phyloP scores from a whole-genome alignment of 37 sponge, comb jelly and placozoan species.

The Corticium candelabrum region DNA sequence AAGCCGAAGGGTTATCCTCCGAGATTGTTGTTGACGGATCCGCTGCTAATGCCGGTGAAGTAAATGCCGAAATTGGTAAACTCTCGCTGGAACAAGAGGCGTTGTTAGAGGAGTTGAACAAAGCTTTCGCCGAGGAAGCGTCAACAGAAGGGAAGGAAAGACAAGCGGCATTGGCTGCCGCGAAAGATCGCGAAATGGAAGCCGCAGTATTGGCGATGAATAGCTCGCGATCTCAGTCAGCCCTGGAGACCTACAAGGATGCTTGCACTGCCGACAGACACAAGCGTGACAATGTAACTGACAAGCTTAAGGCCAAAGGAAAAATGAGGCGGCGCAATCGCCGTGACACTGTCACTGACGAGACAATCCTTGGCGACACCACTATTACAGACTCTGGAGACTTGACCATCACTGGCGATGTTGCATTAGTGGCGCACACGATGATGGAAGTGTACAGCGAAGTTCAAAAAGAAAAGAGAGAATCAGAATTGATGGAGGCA shows the following conservation, averaged over 20 bases:
- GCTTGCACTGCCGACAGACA: neutral
- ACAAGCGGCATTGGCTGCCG: neutral
- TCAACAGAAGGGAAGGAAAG: neutral
- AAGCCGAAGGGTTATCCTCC: neutral
- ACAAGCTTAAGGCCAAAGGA: neutral
- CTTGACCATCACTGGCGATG: neutral
- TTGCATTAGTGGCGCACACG: neutral
- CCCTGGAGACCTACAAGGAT: neutral
- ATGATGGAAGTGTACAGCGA: neutral
- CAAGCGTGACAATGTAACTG: neutral
- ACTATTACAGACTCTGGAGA: neutral
- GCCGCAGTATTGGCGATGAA: neutral
- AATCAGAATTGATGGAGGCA: neutral
- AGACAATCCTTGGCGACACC: neutral
- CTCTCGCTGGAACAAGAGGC: conserved; percentile 11
- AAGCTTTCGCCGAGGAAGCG: conserved; percentile 2
- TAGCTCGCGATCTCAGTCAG: neutral
- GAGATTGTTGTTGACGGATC: neutral
- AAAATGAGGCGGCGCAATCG: neutral
- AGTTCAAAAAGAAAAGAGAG: neutral
- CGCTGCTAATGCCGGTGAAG: neutral
- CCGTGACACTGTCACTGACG: neutral
- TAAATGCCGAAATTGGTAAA: neutral
- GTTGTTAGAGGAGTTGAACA: neutral
- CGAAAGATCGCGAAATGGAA: conserved; percentile 11